phyloP scores from a whole-genome alignment of 2,888 invertebrate genomes.

The Adelognathus sp. region DNA sequence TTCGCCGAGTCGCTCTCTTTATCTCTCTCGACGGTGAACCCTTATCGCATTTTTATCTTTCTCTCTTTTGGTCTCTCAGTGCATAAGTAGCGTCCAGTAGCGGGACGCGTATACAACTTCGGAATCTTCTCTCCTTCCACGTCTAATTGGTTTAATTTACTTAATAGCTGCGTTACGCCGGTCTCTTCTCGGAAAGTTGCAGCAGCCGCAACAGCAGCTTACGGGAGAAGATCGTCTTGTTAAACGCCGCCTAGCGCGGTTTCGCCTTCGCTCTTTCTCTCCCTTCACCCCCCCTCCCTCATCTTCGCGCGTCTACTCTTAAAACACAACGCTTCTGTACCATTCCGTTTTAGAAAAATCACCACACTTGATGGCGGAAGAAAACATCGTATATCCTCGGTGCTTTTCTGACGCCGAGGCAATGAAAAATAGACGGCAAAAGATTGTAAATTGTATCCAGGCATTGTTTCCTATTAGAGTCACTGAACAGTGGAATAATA shows the following conservation, averaged over 20 bases:
- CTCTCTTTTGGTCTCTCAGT: background rate
- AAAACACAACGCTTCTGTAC: background rate
- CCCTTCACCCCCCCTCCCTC: background rate
- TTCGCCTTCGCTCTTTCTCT: background rate
- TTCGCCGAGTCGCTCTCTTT: too few species aligned
- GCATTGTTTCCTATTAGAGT: background rate
- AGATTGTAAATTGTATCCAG: background rate
- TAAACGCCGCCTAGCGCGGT: constrained; percentile 53
- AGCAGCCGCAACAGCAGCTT: constrained; percentile 27
- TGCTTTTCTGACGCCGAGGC: too few species aligned
- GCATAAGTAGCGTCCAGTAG: constrained; percentile 24
- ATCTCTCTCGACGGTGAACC: too few species aligned
- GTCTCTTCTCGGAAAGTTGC: constrained; percentile 65
- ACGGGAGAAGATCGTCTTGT: constrained; percentile 52
- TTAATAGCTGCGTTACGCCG: constrained; percentile 65
- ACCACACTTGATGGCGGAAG: constrained; percentile 11
- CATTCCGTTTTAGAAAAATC: constrained; percentile 15
- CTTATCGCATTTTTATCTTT: constrained; percentile 24
- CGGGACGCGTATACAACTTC: constrained; percentile 31
- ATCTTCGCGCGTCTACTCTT: background rate
- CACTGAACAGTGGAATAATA: too few species aligned
- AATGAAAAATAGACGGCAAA: background rate
- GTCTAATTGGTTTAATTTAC: constrained; percentile 72
- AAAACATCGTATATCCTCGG: background rate
- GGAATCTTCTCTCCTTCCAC: constrained; percentile 59